Conservation (phyloP, 2,888 invertebrate genomes). For the Brachypalpus laphriformis region DNA sequence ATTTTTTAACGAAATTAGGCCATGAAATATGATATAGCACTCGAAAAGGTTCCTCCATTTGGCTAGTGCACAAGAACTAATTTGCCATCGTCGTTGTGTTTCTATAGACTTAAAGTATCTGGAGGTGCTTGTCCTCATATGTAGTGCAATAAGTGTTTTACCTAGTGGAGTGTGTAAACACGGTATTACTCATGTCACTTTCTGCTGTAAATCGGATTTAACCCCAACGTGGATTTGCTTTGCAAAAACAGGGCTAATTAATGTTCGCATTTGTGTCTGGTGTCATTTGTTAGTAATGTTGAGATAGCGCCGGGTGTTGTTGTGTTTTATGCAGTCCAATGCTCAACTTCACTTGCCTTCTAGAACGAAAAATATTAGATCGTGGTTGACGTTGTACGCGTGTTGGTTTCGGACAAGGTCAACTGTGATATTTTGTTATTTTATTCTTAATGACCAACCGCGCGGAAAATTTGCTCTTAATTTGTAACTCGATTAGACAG, state of each 20-base stretch:
- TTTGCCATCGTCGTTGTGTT: background rate
- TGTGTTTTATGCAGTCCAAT: background rate
- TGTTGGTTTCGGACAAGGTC: constrained; percentile 19
- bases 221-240: constrained; percentile 19
- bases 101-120: background rate
- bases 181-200: constrained; percentile 6
- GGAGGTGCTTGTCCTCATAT: background rate
- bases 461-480: constrained; percentile 61
- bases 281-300: background rate
- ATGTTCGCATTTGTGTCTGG: background rate
- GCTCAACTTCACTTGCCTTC: constrained; percentile 17
- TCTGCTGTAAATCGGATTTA: constrained; percentile 41
- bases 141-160: constrained; percentile 13
- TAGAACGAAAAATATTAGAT: background rate
- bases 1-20: background rate
- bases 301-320: background rate
- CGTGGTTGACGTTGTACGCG: background rate
- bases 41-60: background rate
- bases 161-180: constrained; percentile 24
- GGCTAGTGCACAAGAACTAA: background rate
- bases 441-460: constrained; percentile 1
- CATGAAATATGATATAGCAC: background rate
- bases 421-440: constrained; percentile 33
- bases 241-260: constrained; percentile 20
- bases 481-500: constrained; percentile 42